phyloP scores from a whole-genome alignment of 2,113 vertebrate genomes.

The Triplophysa dalaica region DNA sequence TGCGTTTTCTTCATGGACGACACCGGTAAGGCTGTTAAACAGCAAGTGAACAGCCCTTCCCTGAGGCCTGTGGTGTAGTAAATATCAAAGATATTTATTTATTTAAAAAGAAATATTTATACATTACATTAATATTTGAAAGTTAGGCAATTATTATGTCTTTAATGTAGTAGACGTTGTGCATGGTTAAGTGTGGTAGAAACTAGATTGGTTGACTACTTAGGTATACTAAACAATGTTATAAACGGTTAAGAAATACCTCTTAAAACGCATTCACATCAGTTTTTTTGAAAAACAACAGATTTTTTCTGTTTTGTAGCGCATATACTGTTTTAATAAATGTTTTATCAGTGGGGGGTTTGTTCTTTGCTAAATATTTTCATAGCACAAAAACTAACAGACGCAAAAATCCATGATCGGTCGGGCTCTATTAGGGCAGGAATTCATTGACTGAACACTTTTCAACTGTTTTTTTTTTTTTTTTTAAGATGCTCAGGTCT shows the following conservation, averaged over 20 bases:
- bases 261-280: constrained; percentile 50
- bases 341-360: constrained; percentile 40
- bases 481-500: constrained; percentile 63
- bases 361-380: constrained; percentile 37
- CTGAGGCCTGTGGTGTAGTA: constrained; percentile 42
- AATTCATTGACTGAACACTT: constrained; percentile 31
- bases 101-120: constrained; percentile 54
- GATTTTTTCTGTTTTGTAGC: background rate
- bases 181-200: constrained; percentile 49
- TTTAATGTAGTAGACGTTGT: constrained; percentile 41
- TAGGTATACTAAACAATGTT: constrained; percentile 41
- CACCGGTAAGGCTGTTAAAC: constrained; percentile 50
- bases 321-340: constrained; percentile 21
- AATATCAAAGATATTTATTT: constrained; percentile 56
- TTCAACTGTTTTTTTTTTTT: constrained; percentile 35
- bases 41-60: constrained; percentile 36
- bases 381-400: constrained; percentile 39
- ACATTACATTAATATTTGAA: constrained; percentile 40
- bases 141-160: constrained; percentile 24
- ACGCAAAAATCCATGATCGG: constrained; percentile 46
- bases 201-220: constrained; percentile 20
- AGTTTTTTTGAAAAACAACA: constrained; percentile 29
- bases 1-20: constrained; percentile 39
- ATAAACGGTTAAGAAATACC: constrained; percentile 36
- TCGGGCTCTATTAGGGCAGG: constrained; percentile 52